A percentile compares a stretch with the other conserved stretches of the same genome.
phyloP scores from a whole-genome alignment of 2,888 invertebrate species.

The Tipula helvola region DNA sequence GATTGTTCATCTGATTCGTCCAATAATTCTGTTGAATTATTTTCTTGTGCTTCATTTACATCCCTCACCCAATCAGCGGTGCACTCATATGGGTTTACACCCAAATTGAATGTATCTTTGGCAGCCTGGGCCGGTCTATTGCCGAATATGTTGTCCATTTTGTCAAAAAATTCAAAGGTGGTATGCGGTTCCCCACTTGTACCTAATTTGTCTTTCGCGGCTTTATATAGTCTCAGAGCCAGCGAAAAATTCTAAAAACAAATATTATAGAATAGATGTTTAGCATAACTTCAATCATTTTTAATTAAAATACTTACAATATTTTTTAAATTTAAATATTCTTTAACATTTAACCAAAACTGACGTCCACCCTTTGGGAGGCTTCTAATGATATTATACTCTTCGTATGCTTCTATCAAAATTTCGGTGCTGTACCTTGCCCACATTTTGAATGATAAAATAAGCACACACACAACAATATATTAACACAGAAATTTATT shows the following conservation, averaged over 20 bases:
- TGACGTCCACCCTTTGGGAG: background rate
- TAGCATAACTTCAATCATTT: too few species aligned
- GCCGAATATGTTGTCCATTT: background rate
- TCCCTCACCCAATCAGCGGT: too few species aligned
- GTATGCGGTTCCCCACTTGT: background rate
- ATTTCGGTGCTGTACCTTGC: background rate
- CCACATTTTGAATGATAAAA: too few species aligned
- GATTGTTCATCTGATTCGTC: too few species aligned
- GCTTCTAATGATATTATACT: background rate
- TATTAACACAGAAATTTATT: too few species aligned
- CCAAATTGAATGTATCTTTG: background rate
- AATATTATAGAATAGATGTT: background rate
- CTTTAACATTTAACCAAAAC: background rate
- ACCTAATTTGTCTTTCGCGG: background rate
- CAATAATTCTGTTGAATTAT: too few species aligned
- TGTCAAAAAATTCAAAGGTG: background rate
- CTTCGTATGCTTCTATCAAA: background rate
- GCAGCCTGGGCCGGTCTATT: background rate
- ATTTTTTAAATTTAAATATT: background rate
- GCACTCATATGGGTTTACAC: too few species aligned
- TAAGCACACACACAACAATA: too few species aligned
- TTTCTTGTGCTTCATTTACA: too few species aligned
- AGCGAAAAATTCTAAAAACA: background rate
- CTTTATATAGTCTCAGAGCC: background rate
- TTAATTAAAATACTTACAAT: background rate